Evolutionary conservation across 2,797 vertebrate genomes (phyloP), one percentile per base, ranked within the genome.

Genomic region (Brotula barbata): DNA sequence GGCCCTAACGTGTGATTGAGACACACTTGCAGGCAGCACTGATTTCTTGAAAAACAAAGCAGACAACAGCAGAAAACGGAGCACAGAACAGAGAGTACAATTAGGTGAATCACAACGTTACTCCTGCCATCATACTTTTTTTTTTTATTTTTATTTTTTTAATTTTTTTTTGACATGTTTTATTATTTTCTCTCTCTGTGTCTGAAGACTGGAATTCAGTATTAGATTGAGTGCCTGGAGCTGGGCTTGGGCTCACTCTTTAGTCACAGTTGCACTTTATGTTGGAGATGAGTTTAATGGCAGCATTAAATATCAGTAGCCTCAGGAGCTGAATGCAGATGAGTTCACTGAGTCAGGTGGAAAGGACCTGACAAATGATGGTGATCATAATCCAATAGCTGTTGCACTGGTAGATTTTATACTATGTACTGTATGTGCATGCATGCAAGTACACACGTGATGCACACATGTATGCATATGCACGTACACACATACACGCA

Each of bases 251-350:
- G 71, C 80, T 78, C 82, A 76, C 75, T 83, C 86, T 82, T 89
- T 84, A 87, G 82, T 88, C 87, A 88, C 86, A 88, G 89, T 84
- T 86, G 82, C 82, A 87, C 78, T 89, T 87, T 82, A 84, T 87
- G 84, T 81, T 45, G 7, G 68, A 84, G 87, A 87, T 85, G 85
- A 83, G 82, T 88, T 89, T 89, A 88, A 90, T 86, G 82, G 85
- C 65, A 59, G 75, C 85, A 87, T 88, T 88, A 89, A 88, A 86
- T 82, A 80, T 80, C 76, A 53, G 51, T 64, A 69, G 82, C 89
- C 84, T 69, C 80, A 80, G 86, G 89, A 86, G 85, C 69, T 71
- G 85, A 87, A 90, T 85, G 76, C 84, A 86, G 85, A 90, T 87
- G 87, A 87, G 73, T 66, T 46, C 74, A 45, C 74, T 54, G 69